Base-by-base conservation (phyloP, 2,888 invertebrate species). In the Cephus pygmeus region DNA sequence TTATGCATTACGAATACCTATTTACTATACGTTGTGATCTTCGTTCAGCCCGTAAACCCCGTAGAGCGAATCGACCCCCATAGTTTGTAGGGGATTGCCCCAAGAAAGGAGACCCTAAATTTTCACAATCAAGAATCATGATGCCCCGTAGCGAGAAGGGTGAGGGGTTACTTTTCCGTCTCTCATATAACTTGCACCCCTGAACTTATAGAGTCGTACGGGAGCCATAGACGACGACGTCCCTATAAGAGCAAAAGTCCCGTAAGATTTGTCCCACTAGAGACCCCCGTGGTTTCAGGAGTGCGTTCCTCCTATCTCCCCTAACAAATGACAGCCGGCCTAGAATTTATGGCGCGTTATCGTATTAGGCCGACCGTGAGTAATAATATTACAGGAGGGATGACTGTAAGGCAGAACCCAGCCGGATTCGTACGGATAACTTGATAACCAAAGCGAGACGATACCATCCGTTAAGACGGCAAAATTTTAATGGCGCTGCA, bases 401-500 rank as follows among this genome's bases (percentile, higher is more conserved):
- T 56, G 56, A 23, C 56, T 56, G 23, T 23, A 56, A 56, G 56
- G 23, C 56, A 56, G 56, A 2, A 56, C 56, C 56, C 23, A 56
- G 56, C 23, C 23, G 56, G 56, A 23, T 56, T 56, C 56, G 56
- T 56, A 56, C 23, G 23, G 23, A 56, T 56, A 56, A 56, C 56
- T 56, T 56, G 56, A 56, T 56, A 56, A 23, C 56, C 56, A 56
- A 56, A 56, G 23, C 56, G 23, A 56, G 56, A 15, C 56, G 56
- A 56, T 56, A 56, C 56, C 56, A 6, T 56, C 56, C 56, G 23
- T 56, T 56, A 56, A 56, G 56, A 56, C 56, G 56, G 79, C 77
- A 77, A 84, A 85, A 81, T 85, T 86, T 85, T 84, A 85, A 86
- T 85, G 80, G 83, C 78, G 80, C 83, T 56, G 56, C 23, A 56